Base-by-base conservation (phyloP, 2,888 invertebrate species). In the Polydrusus cervinus region DNA sequence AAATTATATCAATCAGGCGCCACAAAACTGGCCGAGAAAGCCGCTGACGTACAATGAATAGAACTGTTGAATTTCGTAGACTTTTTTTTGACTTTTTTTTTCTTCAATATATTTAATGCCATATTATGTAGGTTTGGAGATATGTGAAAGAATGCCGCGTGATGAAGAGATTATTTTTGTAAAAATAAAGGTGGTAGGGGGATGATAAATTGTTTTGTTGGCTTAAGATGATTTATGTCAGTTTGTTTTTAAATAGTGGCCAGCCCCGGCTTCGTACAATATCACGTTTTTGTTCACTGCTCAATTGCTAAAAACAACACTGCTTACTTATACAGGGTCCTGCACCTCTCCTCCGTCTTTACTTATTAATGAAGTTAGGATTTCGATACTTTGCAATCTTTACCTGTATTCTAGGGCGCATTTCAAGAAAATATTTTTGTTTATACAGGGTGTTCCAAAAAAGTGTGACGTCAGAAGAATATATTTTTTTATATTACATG, bases 1-100 rank as follows among this genome's bases (percentile, higher is more conserved):
- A 57, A 74, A 70, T 70, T 74, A 74, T 70, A 74, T 74, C 65
- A 74, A 74, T 74, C 74, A 74, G 74, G 70, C 74, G 69, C 74
- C 74, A 70, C 25, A 73, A 67, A 67, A 47, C 67, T 13, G 38
- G 38, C 60, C 60, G 11, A 20, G 62, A 68, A 72, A n/a, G 60
- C 72, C 66, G 72, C 67, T 49, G 66, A 72, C 72, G 45, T 53
- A 49, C 40, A 18, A 25, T 73, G 51, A 73, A 73, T 73, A 73
- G 73, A 68, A 62, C 68, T 61, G 73, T 73, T 47, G 67, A 73
- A 68, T 73, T 73, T 62, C 51, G 20, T 30, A 60, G 72, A 72
- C 72, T 18, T 69, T 69, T 72, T 67, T 72, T 72, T 43, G 47
- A 11, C 1, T 43, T 43, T 43, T 45, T 45, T 64, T 20, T 43